Evolutionary conservation across 2,888 invertebrate species (phyloP), one percentile per base, ranked within the genome.

Genomic region (Stratiomys singularior): DNA sequence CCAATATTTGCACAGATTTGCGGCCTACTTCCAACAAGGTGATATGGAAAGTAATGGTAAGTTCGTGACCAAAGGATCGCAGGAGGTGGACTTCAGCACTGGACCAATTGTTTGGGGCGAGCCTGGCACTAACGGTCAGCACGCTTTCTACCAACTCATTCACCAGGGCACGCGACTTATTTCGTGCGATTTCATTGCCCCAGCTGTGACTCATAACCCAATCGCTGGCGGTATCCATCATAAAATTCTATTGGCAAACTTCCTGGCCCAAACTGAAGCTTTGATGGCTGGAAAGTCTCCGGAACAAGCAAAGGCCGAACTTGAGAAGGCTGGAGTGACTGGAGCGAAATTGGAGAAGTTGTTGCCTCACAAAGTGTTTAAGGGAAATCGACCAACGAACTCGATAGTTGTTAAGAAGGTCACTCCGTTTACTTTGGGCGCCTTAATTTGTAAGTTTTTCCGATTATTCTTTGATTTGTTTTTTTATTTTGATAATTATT

Each of bases 1-100:
- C 87, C 99, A 99, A 88, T 98, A 99, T 87, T 88, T 99, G 83
- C 99, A 99, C 87, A 92, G 99, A 86, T 99, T 99, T 88, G 97
- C 99, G 11, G 99, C 99, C 18, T 99, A 99, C 88, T 99, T 99
- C 89, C 99, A 99, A 88, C 99, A 99, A 89, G 98, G 98, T 2
- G 99, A 99, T 84, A 99, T 99, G 99, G 99, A 99, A 88, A 97
- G 97, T 81, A 99, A 99, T 88, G 99, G 99, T 80, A 99, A 99
- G 88, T 94, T 93, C 84, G 94, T 96, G 30, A 95, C 94, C 0
- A 90, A 93, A 44, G 88, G 90, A 15, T 94, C 94, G 0, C 86
- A 90, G 78, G 87, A 86, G 15, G 86, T 86, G 15, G 81, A 83
- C 76, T 87, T 86, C 78, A 87, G 83, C 77, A 87, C 87, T 2